phyloP scores from a whole-genome alignment of 1,140 invertebrate species.

The Asbolus verrucosus region DNA sequence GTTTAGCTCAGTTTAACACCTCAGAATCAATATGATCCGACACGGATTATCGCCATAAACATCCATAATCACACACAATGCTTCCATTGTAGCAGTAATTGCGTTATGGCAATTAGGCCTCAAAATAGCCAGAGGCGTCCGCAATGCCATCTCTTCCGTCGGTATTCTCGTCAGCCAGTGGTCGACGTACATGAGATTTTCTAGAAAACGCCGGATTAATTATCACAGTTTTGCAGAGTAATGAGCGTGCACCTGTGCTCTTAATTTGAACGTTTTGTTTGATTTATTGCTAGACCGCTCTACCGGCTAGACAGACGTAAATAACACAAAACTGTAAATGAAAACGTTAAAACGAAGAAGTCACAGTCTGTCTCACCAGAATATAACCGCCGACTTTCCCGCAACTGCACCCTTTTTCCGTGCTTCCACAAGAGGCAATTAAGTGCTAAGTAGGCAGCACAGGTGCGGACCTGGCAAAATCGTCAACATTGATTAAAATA shows the following conservation, averaged over 20 bases:
- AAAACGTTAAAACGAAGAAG: conserved; percentile 27
- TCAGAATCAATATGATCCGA: conserved; percentile 23
- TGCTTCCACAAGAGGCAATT: conserved; percentile 9
- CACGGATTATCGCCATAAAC: conserved; percentile 33
- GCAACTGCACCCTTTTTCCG: no score
- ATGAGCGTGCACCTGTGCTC: conserved; percentile 36
- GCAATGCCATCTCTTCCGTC: conserved; percentile 25
- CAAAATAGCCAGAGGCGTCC: conserved; percentile 11
- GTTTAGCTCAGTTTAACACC: conserved; percentile 28
- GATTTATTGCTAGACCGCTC: conserved; percentile 20
- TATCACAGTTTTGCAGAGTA: conserved; percentile 31
- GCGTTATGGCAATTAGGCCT: conserved; percentile 22
- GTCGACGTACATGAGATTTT: conserved; percentile 1
- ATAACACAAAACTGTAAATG: conserved; percentile 38
- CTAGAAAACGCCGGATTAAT: conserved; percentile 30
- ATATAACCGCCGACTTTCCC: no score
- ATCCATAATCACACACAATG: conserved; percentile 18
- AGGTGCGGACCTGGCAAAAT: not conserved
- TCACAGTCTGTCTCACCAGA: conserved; percentile 11
- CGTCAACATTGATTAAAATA: no score
- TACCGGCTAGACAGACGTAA: conserved; percentile 29
- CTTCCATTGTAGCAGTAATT: conserved; percentile 23
- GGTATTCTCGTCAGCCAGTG: no score
- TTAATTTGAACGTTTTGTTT: conserved; percentile 38
- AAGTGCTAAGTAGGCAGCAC: not conserved